phyloP scores from a whole-genome alignment of 2,888 invertebrate genomes.

The Oscheius sp. region DNA sequence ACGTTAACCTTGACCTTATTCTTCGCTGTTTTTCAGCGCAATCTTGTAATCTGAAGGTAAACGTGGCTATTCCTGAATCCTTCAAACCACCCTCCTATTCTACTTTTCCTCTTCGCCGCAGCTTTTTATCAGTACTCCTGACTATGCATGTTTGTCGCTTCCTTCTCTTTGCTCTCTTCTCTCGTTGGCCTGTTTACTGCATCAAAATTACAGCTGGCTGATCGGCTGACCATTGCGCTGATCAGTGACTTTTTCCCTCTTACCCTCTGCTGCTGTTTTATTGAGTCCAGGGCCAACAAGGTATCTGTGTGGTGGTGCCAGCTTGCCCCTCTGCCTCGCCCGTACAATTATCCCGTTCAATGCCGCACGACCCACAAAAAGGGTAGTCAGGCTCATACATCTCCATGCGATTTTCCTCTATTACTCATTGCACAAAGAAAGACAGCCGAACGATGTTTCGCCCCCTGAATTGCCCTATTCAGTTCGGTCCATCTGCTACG shows the following conservation, averaged over 20 bases:
- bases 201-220: background rate
- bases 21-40: slow-evolving; percentile 28
- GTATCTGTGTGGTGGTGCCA: slow-evolving; percentile 14
- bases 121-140: background rate
- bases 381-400: slow-evolving; percentile 27
- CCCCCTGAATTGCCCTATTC: background rate
- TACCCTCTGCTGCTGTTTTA: background rate
- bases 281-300: background rate
- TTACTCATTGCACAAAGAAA: slow-evolving; percentile 34
- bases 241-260: slow-evolving; percentile 6
- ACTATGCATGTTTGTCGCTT: background rate
- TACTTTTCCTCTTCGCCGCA: too few relatives aligned
- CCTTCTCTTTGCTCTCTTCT: background rate
- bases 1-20: slow-evolving; percentile 33
- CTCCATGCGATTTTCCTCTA: slow-evolving; percentile 12
- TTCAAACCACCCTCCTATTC: too few relatives aligned
- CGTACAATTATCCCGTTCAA: slow-evolving; percentile 37
- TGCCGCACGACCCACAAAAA: slow-evolving; percentile 36
- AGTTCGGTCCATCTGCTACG: background rate
- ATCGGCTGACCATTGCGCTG: slow-evolving; percentile 4
- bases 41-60: slow-evolving; percentile 29
- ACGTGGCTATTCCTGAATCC: slow-evolving; percentile 16
- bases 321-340: slow-evolving; percentile 25
- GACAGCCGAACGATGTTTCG: slow-evolving; percentile 18
- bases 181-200: slow-evolving; percentile 19